Evolutionary conservation across 2,888 invertebrate genomes (phyloP).

Genomic region (Endotricha flammealis): DNA sequence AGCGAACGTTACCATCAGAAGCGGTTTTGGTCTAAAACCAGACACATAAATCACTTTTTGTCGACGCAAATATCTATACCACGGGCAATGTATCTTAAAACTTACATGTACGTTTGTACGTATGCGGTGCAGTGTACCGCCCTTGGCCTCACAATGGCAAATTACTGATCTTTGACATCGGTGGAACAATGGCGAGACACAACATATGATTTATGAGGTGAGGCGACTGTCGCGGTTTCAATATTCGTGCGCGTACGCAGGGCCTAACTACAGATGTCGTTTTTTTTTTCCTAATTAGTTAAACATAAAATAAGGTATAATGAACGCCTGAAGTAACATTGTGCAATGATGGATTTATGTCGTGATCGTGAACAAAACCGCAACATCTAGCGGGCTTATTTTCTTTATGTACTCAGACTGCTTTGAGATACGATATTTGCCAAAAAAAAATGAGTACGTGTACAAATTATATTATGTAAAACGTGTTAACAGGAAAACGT

Average conservation of each 20-base stretch:
- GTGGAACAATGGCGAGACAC: conserved; percentile 65
- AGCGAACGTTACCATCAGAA: not conserved
- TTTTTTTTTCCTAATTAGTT: too few species aligned
- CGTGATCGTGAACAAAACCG: too few species aligned
- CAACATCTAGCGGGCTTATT: too few species aligned
- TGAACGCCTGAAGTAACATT: too few species aligned
- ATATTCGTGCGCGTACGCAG: conserved; percentile 46
- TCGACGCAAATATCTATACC: conserved; percentile 13
- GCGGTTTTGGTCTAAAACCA: conserved; percentile 6
- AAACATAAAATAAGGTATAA: too few species aligned
- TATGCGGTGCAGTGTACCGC: conserved; percentile 10
- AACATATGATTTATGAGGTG: conserved; percentile 50
- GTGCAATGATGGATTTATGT: too few species aligned
- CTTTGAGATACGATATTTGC: too few species aligned
- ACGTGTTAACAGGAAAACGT: too few species aligned
- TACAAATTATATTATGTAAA: too few species aligned
- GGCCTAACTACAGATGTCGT: too few species aligned
- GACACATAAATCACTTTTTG: conserved; percentile 17
- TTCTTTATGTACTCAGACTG: too few species aligned
- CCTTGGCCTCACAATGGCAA: conserved; percentile 62
- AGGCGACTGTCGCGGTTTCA: conserved; percentile 48
- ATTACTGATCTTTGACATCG: conserved; percentile 75
- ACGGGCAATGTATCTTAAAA: conserved; percentile 4
- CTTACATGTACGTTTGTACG: not conserved
- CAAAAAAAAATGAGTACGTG: too few species aligned